phyloP scores from a whole-genome alignment of 1,140 invertebrate species.

The Belonocnema kinseyi region DNA sequence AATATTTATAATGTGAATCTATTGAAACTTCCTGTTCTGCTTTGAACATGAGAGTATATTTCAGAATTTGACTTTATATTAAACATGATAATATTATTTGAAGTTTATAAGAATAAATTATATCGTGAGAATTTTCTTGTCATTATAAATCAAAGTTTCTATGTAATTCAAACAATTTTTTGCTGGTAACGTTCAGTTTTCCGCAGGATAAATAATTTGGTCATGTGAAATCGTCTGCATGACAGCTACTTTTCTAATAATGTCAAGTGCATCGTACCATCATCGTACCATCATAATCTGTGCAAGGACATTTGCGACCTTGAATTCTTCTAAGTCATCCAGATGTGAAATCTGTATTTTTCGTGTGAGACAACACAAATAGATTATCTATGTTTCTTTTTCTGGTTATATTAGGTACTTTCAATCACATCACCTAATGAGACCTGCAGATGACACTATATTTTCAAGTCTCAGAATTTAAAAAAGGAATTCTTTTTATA shows the following conservation, averaged over 20 bases:
- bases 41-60: too few relatives aligned
- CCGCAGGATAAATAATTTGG: conserved; percentile 20
- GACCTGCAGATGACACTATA: too few relatives aligned
- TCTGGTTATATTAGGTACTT: conserved; percentile 6
- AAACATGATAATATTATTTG: too few relatives aligned
- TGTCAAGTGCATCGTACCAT: conserved; percentile 28
- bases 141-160: too few relatives aligned
- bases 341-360: too few relatives aligned
- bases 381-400: background rate
- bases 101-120: too few relatives aligned
- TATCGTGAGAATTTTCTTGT: too few relatives aligned
- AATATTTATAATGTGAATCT: background rate
- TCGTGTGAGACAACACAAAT: too few relatives aligned
- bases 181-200: conserved; percentile 8
- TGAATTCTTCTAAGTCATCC: conserved; percentile 4
- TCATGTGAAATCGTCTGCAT: conserved; percentile 16
- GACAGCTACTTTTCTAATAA: conserved; percentile 29
- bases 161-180: background rate
- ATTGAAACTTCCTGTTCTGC: background rate
- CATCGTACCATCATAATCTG: conserved; percentile 14
- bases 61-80: too few relatives aligned
- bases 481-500: too few relatives aligned
- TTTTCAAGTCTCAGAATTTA: too few relatives aligned
- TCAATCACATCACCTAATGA: background rate
- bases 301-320: conserved; percentile 2